Conservation (phyloP, 2,888 invertebrate genomes). For the Drosophila kuntzei region DNA sequence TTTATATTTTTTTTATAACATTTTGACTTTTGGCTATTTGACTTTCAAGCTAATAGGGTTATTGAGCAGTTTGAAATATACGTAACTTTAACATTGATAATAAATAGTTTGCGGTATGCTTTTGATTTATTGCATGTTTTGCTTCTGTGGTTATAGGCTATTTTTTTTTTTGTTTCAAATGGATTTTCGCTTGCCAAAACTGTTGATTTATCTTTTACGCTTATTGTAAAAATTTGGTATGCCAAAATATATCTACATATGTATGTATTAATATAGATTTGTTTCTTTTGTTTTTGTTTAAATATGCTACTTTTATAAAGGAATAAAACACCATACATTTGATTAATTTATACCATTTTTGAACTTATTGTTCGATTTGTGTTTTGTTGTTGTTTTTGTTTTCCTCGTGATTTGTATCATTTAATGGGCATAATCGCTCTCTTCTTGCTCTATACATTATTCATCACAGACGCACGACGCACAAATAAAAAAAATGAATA, state of each 20-base stretch:
- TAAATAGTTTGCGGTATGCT: conserved; percentile 66
- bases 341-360: conserved; percentile 62
- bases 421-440: conserved; percentile 29
- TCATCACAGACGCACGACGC: conserved; percentile 79
- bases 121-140: conserved; percentile 64
- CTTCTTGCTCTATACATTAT: conserved; percentile 62
- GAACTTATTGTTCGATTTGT: conserved; percentile 67
- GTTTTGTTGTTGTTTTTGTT: conserved; percentile 34
- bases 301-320: conserved; percentile 62
- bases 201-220: conserved; percentile 34
- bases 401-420: conserved; percentile 29
- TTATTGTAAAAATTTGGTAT: conserved; percentile 77
- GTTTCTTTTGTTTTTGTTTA: conserved; percentile 51
- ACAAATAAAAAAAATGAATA: conserved; percentile 67
- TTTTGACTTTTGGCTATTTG: conserved; percentile 76
- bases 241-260: conserved; percentile 77
- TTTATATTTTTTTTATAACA: conserved; percentile 63
- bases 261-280: conserved; percentile 61
- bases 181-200: conserved; percentile 50
- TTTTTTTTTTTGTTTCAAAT: conserved; percentile 22
- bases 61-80: conserved; percentile 74
- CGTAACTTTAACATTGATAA: conserved; percentile 78
- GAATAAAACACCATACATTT: conserved; percentile 80
- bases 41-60: conserved; percentile 74
- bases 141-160: conserved; percentile 43